Percentiles rank a stretch among this genome's conserved stretches.
These are phyloP conservation scores for Pelusios castaneus DNA, from an alignment of 2,113 vertebrate genomes.

Conservation along the genomic window DNA sequence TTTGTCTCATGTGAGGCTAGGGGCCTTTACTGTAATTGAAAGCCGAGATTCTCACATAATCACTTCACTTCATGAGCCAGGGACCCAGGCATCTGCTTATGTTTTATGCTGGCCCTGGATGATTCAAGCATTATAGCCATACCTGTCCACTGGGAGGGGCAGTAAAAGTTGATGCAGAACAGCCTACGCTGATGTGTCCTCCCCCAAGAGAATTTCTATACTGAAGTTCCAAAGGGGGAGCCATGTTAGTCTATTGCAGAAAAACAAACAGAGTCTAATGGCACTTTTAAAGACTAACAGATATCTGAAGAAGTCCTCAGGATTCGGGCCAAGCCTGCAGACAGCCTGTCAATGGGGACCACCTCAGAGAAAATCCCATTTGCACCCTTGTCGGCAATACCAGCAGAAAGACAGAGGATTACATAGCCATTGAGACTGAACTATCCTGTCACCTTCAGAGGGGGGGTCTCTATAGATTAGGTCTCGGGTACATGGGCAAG, in stretches of 20 bases:
- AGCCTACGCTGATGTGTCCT: too few relatives aligned
- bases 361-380: neutral
- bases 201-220: too few relatives aligned
- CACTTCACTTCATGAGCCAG: neutral
- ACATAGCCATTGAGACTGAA: too few relatives aligned
- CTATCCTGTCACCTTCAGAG: neutral
- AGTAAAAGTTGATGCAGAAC: neutral
- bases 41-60: too few relatives aligned
- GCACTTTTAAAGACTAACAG: too few relatives aligned
- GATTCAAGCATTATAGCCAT: neutral
- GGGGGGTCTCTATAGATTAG: neutral
- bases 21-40: neutral
- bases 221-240: too few relatives aligned
- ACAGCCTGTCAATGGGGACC: neutral
- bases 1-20: neutral
- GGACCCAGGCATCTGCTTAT: neutral
- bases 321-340: too few relatives aligned
- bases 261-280: too few relatives aligned
- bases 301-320: too few relatives aligned
- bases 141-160: neutral
- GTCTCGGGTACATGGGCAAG: neutral
- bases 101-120: neutral
- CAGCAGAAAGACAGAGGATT: neutral
- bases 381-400: neutral
- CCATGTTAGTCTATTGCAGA: too few relatives aligned